Evolutionary conservation across 1,140 invertebrate species (phyloP), one percentile per base, ranked within the genome.

Genomic region (Gryon sp.): DNA sequence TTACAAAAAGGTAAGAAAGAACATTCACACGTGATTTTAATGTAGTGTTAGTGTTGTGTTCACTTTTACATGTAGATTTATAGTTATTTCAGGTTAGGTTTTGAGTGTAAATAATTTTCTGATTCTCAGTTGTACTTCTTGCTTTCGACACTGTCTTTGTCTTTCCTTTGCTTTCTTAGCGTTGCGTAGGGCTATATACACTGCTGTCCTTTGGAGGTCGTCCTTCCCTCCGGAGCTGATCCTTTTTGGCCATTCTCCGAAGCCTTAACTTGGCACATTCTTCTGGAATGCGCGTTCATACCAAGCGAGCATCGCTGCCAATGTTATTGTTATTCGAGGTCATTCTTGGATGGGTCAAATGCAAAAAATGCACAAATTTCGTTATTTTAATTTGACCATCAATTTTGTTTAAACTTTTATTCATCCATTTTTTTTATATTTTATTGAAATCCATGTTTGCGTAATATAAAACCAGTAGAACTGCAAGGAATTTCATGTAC

Each of bases 131-230:
- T n/a, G n/a, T 14, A 57, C 40, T 30, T 70, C 19, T 48, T 38
- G 20, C 57, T 65, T 43, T 65, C 34, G 14, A 11, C 40, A 12
- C 14, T 16, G 20, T 57, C 38, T 19, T 40, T 63, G 30, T 45
- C 38, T 26, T 2, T 41, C 20, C 0, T 28, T 48, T 59, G 15
- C 53, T 53, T 63, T 63, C 26, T 65, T 41, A 38, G 70, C 16
- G 19, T 40, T 30, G 6, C 30, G 28, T 7, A 43, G 45, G 52
- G 15, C 34, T 32, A 62, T n/a, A n/a, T 38, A 73, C 62, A 65
- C 72, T 76, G 70, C 45, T 76, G 59, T 80, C 73, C 57, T 76
- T 73, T 57, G 45, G 50, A 63, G 69, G 53, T 60, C 55, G 55
- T 70, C 34, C 34, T 70, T 68, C 36, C 38, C 40, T 20, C 9